Evolutionary conservation across 2,113 vertebrate genomes (phyloP).

Genomic region (Origma solitaria): DNA sequence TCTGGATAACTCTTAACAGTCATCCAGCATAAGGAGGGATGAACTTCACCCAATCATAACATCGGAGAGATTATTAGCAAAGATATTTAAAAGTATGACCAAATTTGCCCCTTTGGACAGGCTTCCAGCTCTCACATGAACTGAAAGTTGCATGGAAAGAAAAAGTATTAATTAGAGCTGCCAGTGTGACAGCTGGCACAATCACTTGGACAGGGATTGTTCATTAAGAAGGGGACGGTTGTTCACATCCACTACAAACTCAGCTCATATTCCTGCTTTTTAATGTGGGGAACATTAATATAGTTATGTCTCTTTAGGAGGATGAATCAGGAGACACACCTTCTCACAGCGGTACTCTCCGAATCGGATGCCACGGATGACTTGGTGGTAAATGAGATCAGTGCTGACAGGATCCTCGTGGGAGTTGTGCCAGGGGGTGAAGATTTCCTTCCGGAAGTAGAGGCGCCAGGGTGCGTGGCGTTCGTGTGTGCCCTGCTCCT

Average conservation of each 20-base stretch:
- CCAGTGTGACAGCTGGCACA: neutral
- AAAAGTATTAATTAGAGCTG: neutral
- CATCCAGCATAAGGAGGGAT: neutral
- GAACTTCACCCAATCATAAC: neutral
- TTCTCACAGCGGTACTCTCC: conserved; percentile 88
- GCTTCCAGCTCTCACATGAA: neutral
- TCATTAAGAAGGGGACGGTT: neutral
- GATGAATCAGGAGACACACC: conserved; percentile 60
- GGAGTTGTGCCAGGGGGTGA: conserved; percentile 91
- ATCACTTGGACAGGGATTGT: neutral
- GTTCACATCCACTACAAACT: neutral
- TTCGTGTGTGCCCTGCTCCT: conserved; percentile 79
- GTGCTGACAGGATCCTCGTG: conserved; percentile 83
- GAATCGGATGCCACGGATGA: conserved; percentile 83
- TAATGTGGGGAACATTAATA: neutral
- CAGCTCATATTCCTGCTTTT: neutral
- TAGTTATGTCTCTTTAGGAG: neutral
- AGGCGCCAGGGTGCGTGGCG: conserved; percentile 89
- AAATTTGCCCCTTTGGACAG: neutral
- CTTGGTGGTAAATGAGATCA: conserved; percentile 89
- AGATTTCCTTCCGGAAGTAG: conserved; percentile 93
- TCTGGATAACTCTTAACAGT: neutral
- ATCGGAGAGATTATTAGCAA: neutral
- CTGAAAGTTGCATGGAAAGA: neutral
- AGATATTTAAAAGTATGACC: neutral